Evolutionary conservation across 2,888 invertebrate species (phyloP).

Genomic region (Toxonevra muliebris): DNA sequence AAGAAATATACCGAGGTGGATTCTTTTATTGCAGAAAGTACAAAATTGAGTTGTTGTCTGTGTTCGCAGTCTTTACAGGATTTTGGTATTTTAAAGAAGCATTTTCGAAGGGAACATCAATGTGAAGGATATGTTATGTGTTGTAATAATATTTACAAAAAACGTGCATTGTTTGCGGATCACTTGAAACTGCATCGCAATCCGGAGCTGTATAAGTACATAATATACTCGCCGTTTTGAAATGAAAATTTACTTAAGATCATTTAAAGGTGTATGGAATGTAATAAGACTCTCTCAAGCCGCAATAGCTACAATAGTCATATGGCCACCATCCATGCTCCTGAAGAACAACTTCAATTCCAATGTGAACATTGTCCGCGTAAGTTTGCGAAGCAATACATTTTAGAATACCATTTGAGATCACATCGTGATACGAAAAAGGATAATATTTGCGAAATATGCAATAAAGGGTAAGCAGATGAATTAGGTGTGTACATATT

Average conservation of each 20-base stretch:
- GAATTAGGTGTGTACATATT: background rate
- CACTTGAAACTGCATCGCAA: slow-evolving; percentile 52
- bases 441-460: slow-evolving; percentile 27
- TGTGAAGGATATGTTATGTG: slow-evolving; percentile 51
- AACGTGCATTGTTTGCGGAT: slow-evolving; percentile 52
- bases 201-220: slow-evolving; percentile 48
- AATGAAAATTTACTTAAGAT: background rate
- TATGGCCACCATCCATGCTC: slow-evolving; percentile 26
- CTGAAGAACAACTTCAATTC: slow-evolving; percentile 27
- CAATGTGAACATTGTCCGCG: slow-evolving; percentile 26
- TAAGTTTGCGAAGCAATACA: slow-evolving; percentile 21
- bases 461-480: slow-evolving; percentile 19
- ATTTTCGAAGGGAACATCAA: slow-evolving; percentile 49
- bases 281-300: slow-evolving; percentile 30
- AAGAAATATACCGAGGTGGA: slow-evolving; percentile 40
- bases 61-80: slow-evolving; percentile 21
- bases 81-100: slow-evolving; percentile 46
- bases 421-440: slow-evolving; percentile 33
- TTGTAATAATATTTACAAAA: slow-evolving; percentile 53
- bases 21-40: slow-evolving; percentile 26
- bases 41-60: slow-evolving; percentile 23
- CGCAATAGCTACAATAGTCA: slow-evolving; percentile 36
- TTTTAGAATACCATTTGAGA: slow-evolving; percentile 21
- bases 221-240: background rate
- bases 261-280: slow-evolving; percentile 26